Evolutionary conservation across 1,140 invertebrate species (phyloP), one percentile per base, ranked within the genome.

Genomic region (Aradophagus sp.): DNA sequence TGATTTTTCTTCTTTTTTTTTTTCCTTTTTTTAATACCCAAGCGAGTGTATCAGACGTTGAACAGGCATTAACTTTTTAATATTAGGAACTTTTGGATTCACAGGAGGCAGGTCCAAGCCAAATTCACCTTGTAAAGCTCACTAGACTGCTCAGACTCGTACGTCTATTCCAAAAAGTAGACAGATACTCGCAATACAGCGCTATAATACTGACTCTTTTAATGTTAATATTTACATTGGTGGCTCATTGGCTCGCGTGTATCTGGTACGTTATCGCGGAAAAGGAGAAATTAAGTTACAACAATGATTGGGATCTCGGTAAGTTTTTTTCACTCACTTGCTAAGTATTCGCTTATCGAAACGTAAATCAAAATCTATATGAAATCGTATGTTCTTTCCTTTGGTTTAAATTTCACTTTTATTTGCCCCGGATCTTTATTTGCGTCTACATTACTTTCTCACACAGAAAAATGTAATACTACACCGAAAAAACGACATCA

Each of bases 211-310:
- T 99, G 44, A 95, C 97, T 10, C 88, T 99, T 42, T 88, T 99
- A 39, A 98, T 99, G 97, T 89, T 97, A 5, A 94, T 93, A 48
- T 99, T 99, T 86, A 95, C 95, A 15, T 87, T 99, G 48, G 93
- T 98, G 29, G 98, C 97, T 16, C 98, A 99, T 87, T 99, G 98
- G 98, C 87, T 99, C 31, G 97, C 97, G n/a, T 99, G 97, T 84
- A 93, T 99, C 73, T 99, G 97, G 96, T 97, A 97, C 86, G 95
- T 98, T 44, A 98, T 99, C 66, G 98, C 96, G 1, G 93, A 95
- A 67, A 92, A 93, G 72, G 97, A 98, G 86, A 89, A 91, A 74
- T 86, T 91, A 55, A 84, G 85, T 27, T 89, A 93, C 77, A 89
- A 88, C 68, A 87, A 87, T 41, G 89, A 91, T 47, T 93, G 92